These are phyloP conservation scores for Diarsia mendica DNA, from an alignment of 2,888 invertebrate genomes.

Conservation along the genomic window DNA sequence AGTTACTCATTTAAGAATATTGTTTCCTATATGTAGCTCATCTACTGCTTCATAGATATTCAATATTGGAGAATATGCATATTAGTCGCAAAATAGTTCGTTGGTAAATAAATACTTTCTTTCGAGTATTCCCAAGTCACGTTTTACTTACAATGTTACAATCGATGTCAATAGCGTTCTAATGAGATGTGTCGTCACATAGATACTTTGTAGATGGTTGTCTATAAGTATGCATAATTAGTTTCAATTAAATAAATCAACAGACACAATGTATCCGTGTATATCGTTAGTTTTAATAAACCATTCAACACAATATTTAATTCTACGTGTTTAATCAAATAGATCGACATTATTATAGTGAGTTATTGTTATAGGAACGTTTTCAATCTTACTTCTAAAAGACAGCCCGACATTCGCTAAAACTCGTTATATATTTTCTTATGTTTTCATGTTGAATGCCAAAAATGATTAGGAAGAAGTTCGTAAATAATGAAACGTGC, in stretches of 20 bases:
- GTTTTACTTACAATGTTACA: conserved; percentile 31
- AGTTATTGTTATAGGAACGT: conserved; percentile 33
- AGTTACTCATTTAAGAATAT: conserved; percentile 34
- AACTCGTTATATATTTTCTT: conserved; percentile 23
- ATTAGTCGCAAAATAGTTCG: conserved; percentile 35
- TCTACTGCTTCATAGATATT: conserved; percentile 39
- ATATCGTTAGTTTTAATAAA: conserved; percentile 34
- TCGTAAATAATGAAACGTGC: not conserved
- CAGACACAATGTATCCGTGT: conserved; percentile 33
- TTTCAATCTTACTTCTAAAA: conserved; percentile 47
- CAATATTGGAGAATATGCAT: conserved; percentile 12
- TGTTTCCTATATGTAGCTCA: conserved; percentile 32
- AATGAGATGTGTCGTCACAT: conserved; percentile 32
- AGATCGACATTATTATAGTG: conserved; percentile 20
- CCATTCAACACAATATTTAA: conserved; percentile 27
- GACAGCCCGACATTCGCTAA: conserved; percentile 25
- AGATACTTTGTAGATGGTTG: conserved; percentile 34
- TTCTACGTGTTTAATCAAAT: conserved; percentile 31
- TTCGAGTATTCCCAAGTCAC: conserved; percentile 20
- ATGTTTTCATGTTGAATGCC: conserved; percentile 21
- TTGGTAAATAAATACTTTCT: not conserved
- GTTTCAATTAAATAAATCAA: conserved; percentile 35
- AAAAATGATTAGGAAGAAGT: conserved; percentile 12
- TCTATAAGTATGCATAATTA: conserved; percentile 19
- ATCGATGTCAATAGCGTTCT: conserved; percentile 45